Conservation (phyloP, 2,797 vertebrate genomes). For the Scyliorhinus canicula region DNA sequence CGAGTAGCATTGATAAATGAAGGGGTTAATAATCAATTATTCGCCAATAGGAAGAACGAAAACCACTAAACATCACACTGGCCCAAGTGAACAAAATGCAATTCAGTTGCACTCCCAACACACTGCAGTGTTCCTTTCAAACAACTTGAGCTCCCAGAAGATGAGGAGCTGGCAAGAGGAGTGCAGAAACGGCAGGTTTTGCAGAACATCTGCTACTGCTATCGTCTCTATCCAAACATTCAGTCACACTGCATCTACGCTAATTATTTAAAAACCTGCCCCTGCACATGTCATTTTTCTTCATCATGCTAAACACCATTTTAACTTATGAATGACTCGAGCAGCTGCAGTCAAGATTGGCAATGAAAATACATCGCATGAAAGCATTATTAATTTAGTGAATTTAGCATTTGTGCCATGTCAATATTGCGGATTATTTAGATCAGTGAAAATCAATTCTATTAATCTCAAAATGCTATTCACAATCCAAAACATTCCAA, state of each 20-base stretch:
- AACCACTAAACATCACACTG: conserved; percentile 15
- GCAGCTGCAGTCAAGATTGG: conserved; percentile 32
- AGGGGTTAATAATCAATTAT: background rate
- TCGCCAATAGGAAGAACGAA: conserved; percentile 16
- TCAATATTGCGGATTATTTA: background rate
- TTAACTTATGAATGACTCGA: conserved; percentile 33
- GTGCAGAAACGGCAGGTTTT: conserved; percentile 28
- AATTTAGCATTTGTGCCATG: background rate
- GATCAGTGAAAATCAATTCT: conserved; percentile 16
- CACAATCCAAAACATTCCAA: background rate
- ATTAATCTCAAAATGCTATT: conserved; percentile 21
- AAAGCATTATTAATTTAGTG: background rate
- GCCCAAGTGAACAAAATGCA: background rate
- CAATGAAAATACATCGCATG: conserved; percentile 14
- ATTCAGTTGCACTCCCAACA: background rate
- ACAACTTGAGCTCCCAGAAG: conserved; percentile 19
- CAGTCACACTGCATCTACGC: conserved; percentile 14
- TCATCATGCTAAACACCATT: conserved; percentile 36
- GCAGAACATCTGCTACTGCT: conserved; percentile 36
- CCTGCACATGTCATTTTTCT: conserved; percentile 34
- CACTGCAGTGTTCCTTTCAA: conserved; percentile 3
- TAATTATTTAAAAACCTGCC: conserved; percentile 37
- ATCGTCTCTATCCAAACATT: conserved; percentile 28
- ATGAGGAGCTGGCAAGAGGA: conserved; percentile 29
- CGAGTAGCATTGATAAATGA: background rate